Evolutionary conservation across 1,140 invertebrate species (phyloP).

Genomic region (Drosophila guanche): DNA sequence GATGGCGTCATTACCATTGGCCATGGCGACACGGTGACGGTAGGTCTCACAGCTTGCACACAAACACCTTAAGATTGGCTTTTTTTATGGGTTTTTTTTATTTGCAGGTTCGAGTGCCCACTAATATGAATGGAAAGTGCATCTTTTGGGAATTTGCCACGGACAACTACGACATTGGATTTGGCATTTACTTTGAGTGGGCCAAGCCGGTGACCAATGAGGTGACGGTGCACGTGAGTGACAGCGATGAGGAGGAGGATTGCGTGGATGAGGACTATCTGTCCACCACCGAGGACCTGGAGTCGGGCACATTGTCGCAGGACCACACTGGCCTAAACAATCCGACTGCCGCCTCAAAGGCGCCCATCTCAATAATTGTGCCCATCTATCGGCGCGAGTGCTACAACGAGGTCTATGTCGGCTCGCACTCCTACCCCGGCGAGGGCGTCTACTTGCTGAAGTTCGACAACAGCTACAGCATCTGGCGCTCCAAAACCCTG

Average conservation of each 20-base stretch:
- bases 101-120: conserved; percentile 93
- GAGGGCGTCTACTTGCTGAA: conserved; percentile 99
- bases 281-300: conserved; percentile 83
- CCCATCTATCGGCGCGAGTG: conserved; percentile 98
- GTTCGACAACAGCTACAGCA: conserved; percentile 99
- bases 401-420: conserved; percentile 98
- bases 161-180: conserved; percentile 99
- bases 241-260: conserved; percentile 90
- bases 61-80: too few relatives aligned
- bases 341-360: conserved; percentile 75
- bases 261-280: conserved; percentile 85
- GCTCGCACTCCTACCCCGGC: conserved; percentile 97
- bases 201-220: conserved; percentile 92
- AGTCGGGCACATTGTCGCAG: conserved; percentile 73
- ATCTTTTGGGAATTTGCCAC: conserved; percentile 99
- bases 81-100: background rate
- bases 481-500: conserved; percentile 99
- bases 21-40: conserved; percentile 98
- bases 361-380: conserved; percentile 91
- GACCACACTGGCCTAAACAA: conserved; percentile 65
- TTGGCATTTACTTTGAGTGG: conserved; percentile 99
- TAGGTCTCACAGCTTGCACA: conserved; percentile 17
- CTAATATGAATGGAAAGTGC: conserved; percentile 95
- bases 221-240: conserved; percentile 94
- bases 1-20: conserved; percentile 95